Base-by-base conservation (phyloP, 1,140 invertebrate genomes). In the Drosophila sucinea region DNA sequence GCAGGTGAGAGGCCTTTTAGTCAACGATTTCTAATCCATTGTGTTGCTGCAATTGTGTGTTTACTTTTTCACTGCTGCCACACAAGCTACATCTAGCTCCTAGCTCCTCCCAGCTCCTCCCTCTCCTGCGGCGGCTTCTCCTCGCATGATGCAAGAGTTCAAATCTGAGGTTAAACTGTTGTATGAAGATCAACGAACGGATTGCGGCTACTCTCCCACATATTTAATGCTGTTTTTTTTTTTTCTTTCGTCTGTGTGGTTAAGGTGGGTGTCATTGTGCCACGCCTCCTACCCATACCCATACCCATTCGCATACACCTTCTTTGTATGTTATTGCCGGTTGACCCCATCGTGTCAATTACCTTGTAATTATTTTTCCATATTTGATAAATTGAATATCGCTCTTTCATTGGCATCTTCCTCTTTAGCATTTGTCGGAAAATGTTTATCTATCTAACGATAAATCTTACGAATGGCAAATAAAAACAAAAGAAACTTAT, bases 351-450 rank as follows among this genome's bases (percentile, higher is more conserved):
- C 68, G 77, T 87, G 83, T 87, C 85, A 87, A 87, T 89, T 84
- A 81, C 80, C 73, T 79, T 79, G 80, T 90, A 89, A 87, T 89
- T 89, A 87, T 89, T 87, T 87, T 70, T 57, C 25, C 67, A 72
- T 77, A 64, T 80, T 84, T 87, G 77, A 89, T 89, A 87, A 87
- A 87, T 87, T 87, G 83, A 89, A 87, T 87, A 89, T 89, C 73
- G 68, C 62, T 64, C 38, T 47, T 38, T 54, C n/a, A 41, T 17
- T 27, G 7, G 58, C 30, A 29, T 63, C 29, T 6, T 38, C 4
- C 30, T 38, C 51, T 30, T 44, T 51, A 7, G 38, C 23, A 4
- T 35, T 68, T 70, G 72, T 67, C 70, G 64, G 61, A 70, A 76
- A 79, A 29, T 62, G 40, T 47, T 41, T 27, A 47, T 11, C 35